Conservation (phyloP, 2,113 vertebrate species). For the Tachuris rubrigastra region DNA sequence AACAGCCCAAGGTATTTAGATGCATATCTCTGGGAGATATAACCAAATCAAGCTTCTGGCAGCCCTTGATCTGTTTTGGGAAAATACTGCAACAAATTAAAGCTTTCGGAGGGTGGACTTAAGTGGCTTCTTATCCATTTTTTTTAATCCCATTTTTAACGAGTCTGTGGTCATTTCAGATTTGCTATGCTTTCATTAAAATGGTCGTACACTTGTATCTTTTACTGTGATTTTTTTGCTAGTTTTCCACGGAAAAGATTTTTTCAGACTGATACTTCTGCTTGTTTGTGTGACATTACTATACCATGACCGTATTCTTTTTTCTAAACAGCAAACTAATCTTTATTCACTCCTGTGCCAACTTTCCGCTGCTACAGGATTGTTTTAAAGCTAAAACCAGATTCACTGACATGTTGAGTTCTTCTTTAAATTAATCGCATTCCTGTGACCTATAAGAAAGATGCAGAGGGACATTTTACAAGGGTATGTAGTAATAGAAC, state of each 20-base stretch:
- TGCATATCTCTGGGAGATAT: rapidly evolving
- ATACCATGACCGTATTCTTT: not conserved
- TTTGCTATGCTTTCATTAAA: not conserved
- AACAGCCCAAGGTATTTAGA: not conserved
- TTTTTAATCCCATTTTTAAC: not conserved
- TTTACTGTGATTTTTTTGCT: not conserved
- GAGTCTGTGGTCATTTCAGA: not conserved
- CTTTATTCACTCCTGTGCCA: not conserved
- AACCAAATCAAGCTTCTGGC: rapidly evolving
- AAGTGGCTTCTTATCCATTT: not conserved
- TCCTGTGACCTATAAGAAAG: not conserved
- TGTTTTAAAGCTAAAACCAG: not conserved
- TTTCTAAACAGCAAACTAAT: constrained; percentile 10
- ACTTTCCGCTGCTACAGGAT: not conserved
- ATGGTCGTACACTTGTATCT: not conserved
- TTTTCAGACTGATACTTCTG: not conserved
- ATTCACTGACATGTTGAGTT: not conserved
- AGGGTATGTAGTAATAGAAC: not conserved
- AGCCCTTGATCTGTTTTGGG: rapidly evolving
- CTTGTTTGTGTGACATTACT: constrained; percentile 30
- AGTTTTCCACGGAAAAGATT: not conserved
- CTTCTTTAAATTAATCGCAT: not conserved
- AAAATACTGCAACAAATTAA: not conserved
- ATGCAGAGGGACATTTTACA: not conserved
- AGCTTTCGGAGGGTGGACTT: not conserved